Percentiles rank a stretch among this genome's conserved stretches.
Evolutionary conservation across 2,113 vertebrate genomes (phyloP).

Genomic region (Odontophorus gujanensis): DNA sequence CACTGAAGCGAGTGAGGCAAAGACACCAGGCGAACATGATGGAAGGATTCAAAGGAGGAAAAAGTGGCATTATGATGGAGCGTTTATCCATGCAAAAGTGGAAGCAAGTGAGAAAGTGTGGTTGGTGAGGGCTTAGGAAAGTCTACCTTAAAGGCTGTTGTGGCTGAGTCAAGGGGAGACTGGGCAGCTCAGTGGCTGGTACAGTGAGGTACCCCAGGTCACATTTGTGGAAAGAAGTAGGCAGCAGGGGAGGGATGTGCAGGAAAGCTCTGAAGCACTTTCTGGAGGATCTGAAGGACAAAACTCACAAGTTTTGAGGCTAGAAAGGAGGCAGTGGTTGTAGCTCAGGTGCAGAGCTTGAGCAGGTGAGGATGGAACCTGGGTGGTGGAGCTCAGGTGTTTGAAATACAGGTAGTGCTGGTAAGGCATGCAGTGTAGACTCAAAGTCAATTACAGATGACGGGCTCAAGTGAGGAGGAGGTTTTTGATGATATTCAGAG

Average conservation of each 20-base stretch:
- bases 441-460: no score
- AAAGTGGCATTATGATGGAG: not conserved
- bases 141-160: not conserved
- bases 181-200: not conserved
- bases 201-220: fast-evolving
- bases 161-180: not conserved
- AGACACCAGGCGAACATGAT: conserved; percentile 36
- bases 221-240: not conserved
- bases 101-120: not conserved
- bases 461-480: not conserved
- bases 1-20: conserved; percentile 51
- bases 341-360: not conserved
- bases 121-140: not conserved
- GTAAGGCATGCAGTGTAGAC: fast-evolving
- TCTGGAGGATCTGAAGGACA: not conserved
- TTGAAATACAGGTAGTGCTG: not conserved
- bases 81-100: not conserved
- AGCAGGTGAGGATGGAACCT: not conserved
- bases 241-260: fast-evolving
- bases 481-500: not conserved
- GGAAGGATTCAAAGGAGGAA: conserved; percentile 12
- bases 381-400: not conserved
- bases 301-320: not conserved
- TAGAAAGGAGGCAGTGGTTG: not conserved
- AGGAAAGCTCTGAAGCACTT: not conserved